Evolutionary conservation across 2,888 invertebrate species (phyloP).

Genomic region (Toxonevra muliebris): DNA sequence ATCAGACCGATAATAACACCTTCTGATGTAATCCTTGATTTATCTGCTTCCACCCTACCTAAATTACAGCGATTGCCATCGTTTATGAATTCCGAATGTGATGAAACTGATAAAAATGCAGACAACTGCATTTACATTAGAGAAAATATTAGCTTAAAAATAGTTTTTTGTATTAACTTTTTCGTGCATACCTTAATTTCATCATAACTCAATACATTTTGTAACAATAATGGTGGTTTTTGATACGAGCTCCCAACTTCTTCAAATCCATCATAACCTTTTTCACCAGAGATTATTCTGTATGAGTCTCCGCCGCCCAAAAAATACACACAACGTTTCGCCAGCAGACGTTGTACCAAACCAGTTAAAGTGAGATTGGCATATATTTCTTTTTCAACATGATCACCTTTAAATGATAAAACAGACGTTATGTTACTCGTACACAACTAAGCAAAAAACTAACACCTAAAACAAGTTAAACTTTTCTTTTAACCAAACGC

Average conservation of each 20-base stretch:
- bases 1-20: slow-evolving; percentile 64
- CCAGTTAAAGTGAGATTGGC: slow-evolving; percentile 61
- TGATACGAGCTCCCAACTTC: slow-evolving; percentile 64
- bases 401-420: no score
- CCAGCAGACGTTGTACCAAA: slow-evolving; percentile 65
- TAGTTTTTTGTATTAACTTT: neutral
- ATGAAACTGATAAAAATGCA: slow-evolving; percentile 66
- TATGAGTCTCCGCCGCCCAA: slow-evolving; percentile 56
- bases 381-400: slow-evolving; percentile 57
- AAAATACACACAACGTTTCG: slow-evolving; percentile 65
- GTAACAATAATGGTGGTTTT: slow-evolving; percentile 60
- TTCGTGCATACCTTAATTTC: slow-evolving; percentile 64
- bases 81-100: slow-evolving; percentile 67
- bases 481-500: no score
- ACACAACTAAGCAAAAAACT: no score
- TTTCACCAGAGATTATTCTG: slow-evolving; percentile 56
- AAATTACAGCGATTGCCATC: slow-evolving; percentile 66
- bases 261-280: slow-evolving; percentile 65
- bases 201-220: slow-evolving; percentile 67
- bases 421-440: no score
- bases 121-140: slow-evolving; percentile 48
- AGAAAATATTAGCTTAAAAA: neutral
- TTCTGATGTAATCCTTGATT: slow-evolving; percentile 58
- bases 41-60: slow-evolving; percentile 54
- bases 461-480: no score